Evolutionary conservation across 2,888 invertebrate species (phyloP), one percentile per base, ranked within the genome.

Genomic region (Drosophila greeni): DNA sequence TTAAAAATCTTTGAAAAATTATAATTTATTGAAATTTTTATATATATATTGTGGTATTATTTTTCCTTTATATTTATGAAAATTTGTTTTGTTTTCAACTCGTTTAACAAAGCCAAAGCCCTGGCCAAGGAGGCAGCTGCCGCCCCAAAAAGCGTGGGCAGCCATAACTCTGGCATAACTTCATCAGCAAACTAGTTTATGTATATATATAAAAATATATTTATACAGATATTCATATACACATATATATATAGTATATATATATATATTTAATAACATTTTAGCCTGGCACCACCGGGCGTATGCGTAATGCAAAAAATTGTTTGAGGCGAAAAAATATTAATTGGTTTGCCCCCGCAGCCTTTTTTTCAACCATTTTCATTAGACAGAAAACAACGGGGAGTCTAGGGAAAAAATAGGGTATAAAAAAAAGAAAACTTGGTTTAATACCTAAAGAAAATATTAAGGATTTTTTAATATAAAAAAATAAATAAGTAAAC

Each of bases 271-370:
- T 62, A 62, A 52, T 39, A 54, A 54, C 66, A 54, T 54, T 54
- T 66, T 54, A 5, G 18, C n/a, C 24, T 33, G 24, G 55, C 18
- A 43, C 33, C 54, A 43, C 64, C 43, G 23, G 66, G 55, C 43
- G 64, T 43, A 66, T 64, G 66, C 66, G 66, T 43, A 62, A 62
- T 64, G 66, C 54, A 31, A 49, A 36, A 62, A 62, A 52, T 43
- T 37, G 53, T 23, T 65, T 43, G 36, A 23, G n/a, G 31, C 31
- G 40, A 40, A 43, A 8, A 52, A 36, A 43, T 62, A 66, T 66
- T 62, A 62, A 62, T 62, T 62, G 66, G 53, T 42, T 45, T 24
- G 24, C 26, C 58, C 16, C 31, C 43, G 6, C 11, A 4, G n/a
- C 23, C 16, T 14, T 3, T 20, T 39, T 12, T 2, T 1, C 3